phyloP scores from a whole-genome alignment of 2,113 vertebrate species.

The Pachycephala philippinensis region DNA sequence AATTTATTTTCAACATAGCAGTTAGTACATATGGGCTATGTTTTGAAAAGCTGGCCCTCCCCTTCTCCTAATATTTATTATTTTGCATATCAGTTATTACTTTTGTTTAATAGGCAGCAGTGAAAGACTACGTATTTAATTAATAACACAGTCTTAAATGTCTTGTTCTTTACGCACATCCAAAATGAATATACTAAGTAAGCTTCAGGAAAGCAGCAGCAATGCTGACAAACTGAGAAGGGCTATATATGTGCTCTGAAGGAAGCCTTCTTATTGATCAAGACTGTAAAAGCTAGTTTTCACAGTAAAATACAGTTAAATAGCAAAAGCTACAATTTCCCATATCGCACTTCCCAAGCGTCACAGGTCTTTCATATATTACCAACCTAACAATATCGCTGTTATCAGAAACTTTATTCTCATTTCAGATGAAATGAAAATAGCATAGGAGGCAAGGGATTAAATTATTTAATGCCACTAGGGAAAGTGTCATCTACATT shows the following conservation, averaged over 20 bases:
- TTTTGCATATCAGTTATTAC: not conserved
- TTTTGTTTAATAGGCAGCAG: not conserved
- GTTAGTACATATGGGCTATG: not conserved
- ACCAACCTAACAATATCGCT: not conserved
- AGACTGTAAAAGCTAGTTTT: not conserved
- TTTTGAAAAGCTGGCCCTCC: not conserved
- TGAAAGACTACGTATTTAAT: not conserved
- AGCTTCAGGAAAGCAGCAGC: not conserved
- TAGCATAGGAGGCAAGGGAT: not conserved
- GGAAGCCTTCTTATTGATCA: not conserved
- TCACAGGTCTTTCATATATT: not conserved
- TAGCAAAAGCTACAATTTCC: not conserved
- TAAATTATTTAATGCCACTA: not conserved
- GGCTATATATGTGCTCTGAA: not conserved
- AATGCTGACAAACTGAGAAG: not conserved
- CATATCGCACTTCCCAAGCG: not conserved
- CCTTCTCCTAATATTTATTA: not conserved
- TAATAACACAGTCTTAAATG: not conserved
- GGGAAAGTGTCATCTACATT: not conserved
- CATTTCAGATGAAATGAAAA: not conserved
- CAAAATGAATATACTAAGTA: not conserved
- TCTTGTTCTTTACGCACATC: not conserved
- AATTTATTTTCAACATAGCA: not conserved
- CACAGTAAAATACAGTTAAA: not conserved
- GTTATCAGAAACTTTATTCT: not conserved